Conservation (phyloP, 2,888 invertebrate species). For the Drosophila eohydei region DNA sequence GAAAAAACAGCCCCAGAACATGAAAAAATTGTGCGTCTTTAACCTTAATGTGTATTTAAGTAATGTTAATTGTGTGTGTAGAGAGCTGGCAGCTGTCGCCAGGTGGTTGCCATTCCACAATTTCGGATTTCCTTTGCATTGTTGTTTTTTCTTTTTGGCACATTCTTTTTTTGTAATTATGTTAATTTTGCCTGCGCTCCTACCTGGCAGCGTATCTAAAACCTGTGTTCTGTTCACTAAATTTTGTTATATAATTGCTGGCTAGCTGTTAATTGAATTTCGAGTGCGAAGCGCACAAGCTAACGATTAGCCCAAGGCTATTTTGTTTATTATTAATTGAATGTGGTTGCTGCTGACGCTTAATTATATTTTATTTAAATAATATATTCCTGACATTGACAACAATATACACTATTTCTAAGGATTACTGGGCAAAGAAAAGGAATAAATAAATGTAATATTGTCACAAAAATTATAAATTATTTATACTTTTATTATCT, state of each 20-base stretch:
- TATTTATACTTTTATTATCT: too few species aligned
- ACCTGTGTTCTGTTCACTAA: constrained; percentile 19
- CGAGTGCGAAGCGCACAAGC: constrained; percentile 35
- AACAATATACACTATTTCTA: too few species aligned
- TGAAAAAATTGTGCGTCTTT: constrained; percentile 75
- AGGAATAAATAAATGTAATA: too few species aligned
- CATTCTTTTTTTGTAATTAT: constrained; percentile 56
- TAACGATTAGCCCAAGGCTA: constrained; percentile 42
- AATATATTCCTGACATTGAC: background rate
- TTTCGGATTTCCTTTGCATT: constrained; percentile 1
- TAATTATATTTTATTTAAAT: background rate
- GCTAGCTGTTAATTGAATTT: constrained; percentile 69
- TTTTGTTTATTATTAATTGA: constrained; percentile 18
- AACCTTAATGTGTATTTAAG: constrained; percentile 82
- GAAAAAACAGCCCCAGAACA: constrained; percentile 74
- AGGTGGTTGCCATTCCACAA: constrained; percentile 30
- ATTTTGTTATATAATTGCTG: constrained; percentile 57
- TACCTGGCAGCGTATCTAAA: constrained; percentile 59
- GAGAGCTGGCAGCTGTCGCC: constrained; percentile 59
- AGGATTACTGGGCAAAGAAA: too few species aligned
- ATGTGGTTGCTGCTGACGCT: background rate
- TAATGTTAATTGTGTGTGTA: constrained; percentile 78
- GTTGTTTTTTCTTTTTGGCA: constrained; percentile 49
- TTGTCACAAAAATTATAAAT: too few species aligned
- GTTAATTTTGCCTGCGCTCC: constrained; percentile 39